Evolutionary conservation across 2,888 invertebrate genomes (phyloP).

Genomic region (Agrochola litura): DNA sequence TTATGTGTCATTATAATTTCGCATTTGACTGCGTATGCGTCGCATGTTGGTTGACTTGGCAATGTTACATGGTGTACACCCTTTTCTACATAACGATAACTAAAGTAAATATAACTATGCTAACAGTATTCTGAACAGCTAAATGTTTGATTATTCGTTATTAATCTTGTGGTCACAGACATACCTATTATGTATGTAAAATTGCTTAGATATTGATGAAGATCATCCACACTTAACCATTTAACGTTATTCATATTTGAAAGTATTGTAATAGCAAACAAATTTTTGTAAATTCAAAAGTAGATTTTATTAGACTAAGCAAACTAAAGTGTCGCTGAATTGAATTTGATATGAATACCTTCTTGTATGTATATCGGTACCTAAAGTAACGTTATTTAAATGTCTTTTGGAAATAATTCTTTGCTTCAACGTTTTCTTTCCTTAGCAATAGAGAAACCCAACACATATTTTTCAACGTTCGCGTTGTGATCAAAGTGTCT

Average conservation of each 20-base stretch:
- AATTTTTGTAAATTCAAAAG: background rate
- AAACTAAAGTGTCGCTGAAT: slow-evolving; percentile 5
- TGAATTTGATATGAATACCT: background rate
- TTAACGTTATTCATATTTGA: background rate
- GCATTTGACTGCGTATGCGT: slow-evolving; percentile 38
- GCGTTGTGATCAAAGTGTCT: background rate
- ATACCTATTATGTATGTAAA: background rate
- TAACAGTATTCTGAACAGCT: slow-evolving; percentile 19
- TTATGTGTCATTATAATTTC: slow-evolving; percentile 46
- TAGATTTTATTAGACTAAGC: background rate
- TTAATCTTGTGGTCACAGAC: slow-evolving; percentile 12
- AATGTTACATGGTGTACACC: slow-evolving; percentile 8
- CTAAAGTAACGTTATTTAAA: background rate
- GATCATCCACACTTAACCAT: background rate
- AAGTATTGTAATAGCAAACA: background rate
- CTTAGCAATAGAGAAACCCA: background rate
- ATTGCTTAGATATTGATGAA: slow-evolving; percentile 9
- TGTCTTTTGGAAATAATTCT: background rate
- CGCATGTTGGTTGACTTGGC: slow-evolving; percentile 26
- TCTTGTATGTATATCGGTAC: too few species aligned
- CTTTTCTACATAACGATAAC: slow-evolving; percentile 28
- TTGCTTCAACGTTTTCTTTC: background rate
- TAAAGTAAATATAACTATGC: slow-evolving; percentile 33
- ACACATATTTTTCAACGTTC: background rate
- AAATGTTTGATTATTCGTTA: slow-evolving; percentile 23